Evolutionary conservation across 2,888 invertebrate genomes (phyloP), one percentile per base, ranked within the genome.

Genomic region (Andrena praecox): DNA sequence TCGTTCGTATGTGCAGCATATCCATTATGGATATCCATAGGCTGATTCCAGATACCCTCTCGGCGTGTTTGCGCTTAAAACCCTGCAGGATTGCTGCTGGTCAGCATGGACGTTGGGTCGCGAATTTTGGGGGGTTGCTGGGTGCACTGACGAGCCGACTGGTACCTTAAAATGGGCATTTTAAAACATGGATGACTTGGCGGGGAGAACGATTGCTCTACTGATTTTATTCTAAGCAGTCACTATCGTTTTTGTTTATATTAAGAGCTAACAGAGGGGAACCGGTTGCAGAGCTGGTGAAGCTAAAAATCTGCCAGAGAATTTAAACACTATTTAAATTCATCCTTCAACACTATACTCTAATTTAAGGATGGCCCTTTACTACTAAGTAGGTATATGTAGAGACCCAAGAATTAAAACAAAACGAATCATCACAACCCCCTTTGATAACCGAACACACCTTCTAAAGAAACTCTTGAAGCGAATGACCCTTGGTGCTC

Each of bases 1-100:
- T 87, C 86, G 85, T 82, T 88, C 85, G 90, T 89, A 88, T 87
- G 89, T 87, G 82, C 84, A 82, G 85, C 85, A 84, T 89, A 91
- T 91, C 89, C 91, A 91, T 91, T 91, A 91, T 91, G 89, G 89
- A 89, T 90, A 91, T 87, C 85, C 86, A 84, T 59, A 63, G 66
- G 80, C 71, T 75, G 76, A 67, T 85, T 54, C 64, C 79, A 70
- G 73, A 66, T 82, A 73, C 66, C 60, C 50, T 8, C 50, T 74
- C 76, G 50, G 80, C 59, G 69, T 80, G 73, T 77, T 79, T 77
- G 77, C 77, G 63, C 29, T 81, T 71, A 77, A 68, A 77, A 72
- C 74, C 69, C 66, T 66, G 71, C 70, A 74, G 71, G 81, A 84
- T 68, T 72, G 59, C 33, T 50, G 63, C 63, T 24, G 24, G 63